Evolutionary conservation across 2,888 invertebrate species (phyloP), one percentile per base, ranked within the genome.

Genomic region (Volucella zonaria): DNA sequence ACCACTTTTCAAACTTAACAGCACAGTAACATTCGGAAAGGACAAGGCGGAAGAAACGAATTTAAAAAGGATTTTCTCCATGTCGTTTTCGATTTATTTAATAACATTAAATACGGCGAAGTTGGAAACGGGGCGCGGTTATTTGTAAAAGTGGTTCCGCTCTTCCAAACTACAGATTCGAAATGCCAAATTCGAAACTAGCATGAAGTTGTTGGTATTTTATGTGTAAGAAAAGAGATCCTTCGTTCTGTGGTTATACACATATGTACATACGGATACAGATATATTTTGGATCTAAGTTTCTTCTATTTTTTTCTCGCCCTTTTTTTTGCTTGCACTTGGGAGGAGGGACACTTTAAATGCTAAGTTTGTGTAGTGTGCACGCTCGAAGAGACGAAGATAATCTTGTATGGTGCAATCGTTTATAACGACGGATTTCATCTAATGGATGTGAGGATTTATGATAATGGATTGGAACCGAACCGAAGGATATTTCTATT

Each of bases 381-480:
- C 73, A 61, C 73, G 64, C 52, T 47, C 42, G 31, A 18, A 56
- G 75, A 62, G 64, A 66, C 58, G 64, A 58, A 51, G 70, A 73
- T 77, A 71, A 82, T 77, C 77, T 45, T 77, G 14, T 77, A 77
- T 67, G 80, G 66, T 80, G 80, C 83, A 83, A 83, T 80, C 80
- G 83, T 75, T 80, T 83, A 80, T 80, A 51, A 67, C 80, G 80
- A 66, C 12, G 83, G 83, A 80, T 83, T 80, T 75, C 75, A 76
- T 83, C 80, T 80, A 83, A 83, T 83, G 83, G 83, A 83, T 83
- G 80, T 61, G 75, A 75, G 80, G 83, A 80, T 83, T 83, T 83
- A 75, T 80, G 66, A 70, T 83, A 83, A 83, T 83, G 83, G 83
- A 83, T 83, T 83, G 83, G 75, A 79, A 66, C 71, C 71, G 80